phyloP scores from a whole-genome alignment of 2,797 vertebrate genomes.

The Chaunax sp. region DNA sequence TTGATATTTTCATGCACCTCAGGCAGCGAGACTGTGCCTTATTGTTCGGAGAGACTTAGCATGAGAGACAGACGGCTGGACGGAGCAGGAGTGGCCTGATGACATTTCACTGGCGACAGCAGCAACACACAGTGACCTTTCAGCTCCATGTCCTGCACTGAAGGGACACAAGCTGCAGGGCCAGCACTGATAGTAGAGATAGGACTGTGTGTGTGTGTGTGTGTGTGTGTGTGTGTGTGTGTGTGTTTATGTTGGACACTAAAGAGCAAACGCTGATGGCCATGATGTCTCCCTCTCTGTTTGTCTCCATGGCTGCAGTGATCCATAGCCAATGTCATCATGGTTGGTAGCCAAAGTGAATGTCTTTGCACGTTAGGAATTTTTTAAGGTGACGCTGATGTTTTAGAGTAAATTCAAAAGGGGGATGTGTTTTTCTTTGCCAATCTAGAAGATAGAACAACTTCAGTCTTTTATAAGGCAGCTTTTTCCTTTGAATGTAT shows the following conservation, averaged over 20 bases:
- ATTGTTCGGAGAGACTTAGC: constrained; percentile 37
- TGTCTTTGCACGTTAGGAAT: not conserved
- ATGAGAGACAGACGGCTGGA: constrained; percentile 38
- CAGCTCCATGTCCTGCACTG: constrained; percentile 37
- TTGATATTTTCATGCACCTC: constrained; percentile 43
- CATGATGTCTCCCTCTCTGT: constrained; percentile 49
- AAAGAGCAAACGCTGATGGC: constrained; percentile 50
- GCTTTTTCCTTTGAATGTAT: not conserved
- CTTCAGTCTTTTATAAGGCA: no score
- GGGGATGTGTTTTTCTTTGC: not conserved
- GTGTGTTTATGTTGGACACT: constrained; percentile 42
- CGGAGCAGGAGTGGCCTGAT: constrained; percentile 33
- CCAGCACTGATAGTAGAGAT: constrained; percentile 54
- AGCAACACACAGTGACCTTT: constrained; percentile 65
- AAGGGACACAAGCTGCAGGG: constrained; percentile 40
- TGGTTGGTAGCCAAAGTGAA: constrained; percentile 3
- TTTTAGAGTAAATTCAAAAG: not conserved
- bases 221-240: constrained; percentile 21
- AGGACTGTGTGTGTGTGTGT: constrained; percentile 34
- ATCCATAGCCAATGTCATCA: constrained; percentile 45
- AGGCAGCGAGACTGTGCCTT: constrained; percentile 31
- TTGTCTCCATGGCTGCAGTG: constrained; percentile 53
- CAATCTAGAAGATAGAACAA: not conserved
- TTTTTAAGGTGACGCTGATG: not conserved
- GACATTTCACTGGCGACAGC: constrained; percentile 68